phyloP scores from a whole-genome alignment of 2,888 invertebrate genomes.

The Tyria jacobaeae region DNA sequence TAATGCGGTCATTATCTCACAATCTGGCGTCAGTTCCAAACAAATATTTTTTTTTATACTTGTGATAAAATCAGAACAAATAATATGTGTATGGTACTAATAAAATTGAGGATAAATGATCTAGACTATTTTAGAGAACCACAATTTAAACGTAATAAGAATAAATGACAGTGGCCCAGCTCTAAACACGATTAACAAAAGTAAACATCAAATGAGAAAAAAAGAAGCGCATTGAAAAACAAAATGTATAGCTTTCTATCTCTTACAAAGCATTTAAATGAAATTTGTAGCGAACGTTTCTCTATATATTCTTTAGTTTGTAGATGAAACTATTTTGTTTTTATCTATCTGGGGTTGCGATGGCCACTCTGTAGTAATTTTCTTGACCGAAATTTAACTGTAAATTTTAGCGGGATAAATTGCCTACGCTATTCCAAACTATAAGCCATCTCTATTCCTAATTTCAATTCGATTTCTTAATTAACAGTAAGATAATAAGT shows the following conservation, averaged over 20 bases:
- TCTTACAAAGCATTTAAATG: slow-evolving; percentile 30
- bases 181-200: not conserved
- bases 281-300: slow-evolving; percentile 35
- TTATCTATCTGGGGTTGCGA: slow-evolving; percentile 9
- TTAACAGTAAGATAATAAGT: too few species aligned
- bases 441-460: too few species aligned
- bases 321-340: slow-evolving; percentile 32
- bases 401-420: too few species aligned
- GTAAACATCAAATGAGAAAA: not conserved
- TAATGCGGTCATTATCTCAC: too few species aligned
- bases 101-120: not conserved
- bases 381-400: too few species aligned
- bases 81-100: not conserved
- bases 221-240: slow-evolving; percentile 3
- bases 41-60: too few species aligned
- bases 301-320: slow-evolving; percentile 42
- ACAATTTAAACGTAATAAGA: not conserved
- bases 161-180: not conserved
- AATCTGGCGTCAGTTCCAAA: too few species aligned
- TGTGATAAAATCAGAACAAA: too few species aligned
- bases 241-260: slow-evolving; percentile 13
- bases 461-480: too few species aligned
- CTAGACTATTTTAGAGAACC: not conserved
- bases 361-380: slow-evolving; percentile 13
- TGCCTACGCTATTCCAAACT: too few species aligned